phyloP scores from a whole-genome alignment of 2,888 invertebrate genomes.

The Aspidiotus rigidus region DNA sequence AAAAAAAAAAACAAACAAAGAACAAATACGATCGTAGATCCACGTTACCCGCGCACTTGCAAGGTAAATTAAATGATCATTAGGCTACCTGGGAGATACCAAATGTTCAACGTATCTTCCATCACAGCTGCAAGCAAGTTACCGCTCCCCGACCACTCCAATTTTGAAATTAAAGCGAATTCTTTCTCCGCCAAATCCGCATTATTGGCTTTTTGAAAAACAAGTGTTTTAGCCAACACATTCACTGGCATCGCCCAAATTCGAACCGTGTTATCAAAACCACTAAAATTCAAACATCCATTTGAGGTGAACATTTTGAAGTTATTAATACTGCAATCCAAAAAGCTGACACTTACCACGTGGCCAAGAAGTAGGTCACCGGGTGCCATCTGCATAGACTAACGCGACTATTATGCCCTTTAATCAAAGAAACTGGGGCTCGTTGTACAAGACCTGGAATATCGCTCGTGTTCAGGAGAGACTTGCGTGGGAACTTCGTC shows the following conservation, averaged over 20 bases:
- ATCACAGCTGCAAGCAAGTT: slow-evolving; percentile 51
- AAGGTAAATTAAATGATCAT: no score
- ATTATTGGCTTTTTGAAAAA: slow-evolving; percentile 48
- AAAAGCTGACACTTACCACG: slow-evolving; percentile 43
- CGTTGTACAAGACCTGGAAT: slow-evolving; percentile 45
- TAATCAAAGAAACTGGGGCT: slow-evolving; percentile 44
- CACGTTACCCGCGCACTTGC: not conserved
- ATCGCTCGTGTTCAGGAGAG: slow-evolving; percentile 47
- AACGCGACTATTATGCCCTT: slow-evolving; percentile 51
- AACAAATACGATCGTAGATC: no score
- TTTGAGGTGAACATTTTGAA: not conserved
- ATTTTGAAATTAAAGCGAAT: slow-evolving; percentile 46
- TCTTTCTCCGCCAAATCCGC: slow-evolving; percentile 48
- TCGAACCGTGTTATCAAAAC: slow-evolving; percentile 54
- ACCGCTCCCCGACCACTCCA: slow-evolving; percentile 50
- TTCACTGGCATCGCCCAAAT: slow-evolving; percentile 48
- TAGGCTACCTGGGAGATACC: slow-evolving; percentile 46
- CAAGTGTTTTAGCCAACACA: slow-evolving; percentile 48
- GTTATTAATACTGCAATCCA: not conserved
- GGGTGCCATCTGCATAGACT: slow-evolving; percentile 46
- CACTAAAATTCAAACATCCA: slow-evolving; percentile 42
- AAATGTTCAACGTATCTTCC: slow-evolving; percentile 52
- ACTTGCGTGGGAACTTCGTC: slow-evolving; percentile 41
- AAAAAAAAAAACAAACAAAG: no score
- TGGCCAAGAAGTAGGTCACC: slow-evolving; percentile 47